A percentile compares a stretch with the other conserved stretches of the same genome.
phyloP scores from a whole-genome alignment of 2,797 vertebrate species.

The Pipistrellus pipistrellus region DNA sequence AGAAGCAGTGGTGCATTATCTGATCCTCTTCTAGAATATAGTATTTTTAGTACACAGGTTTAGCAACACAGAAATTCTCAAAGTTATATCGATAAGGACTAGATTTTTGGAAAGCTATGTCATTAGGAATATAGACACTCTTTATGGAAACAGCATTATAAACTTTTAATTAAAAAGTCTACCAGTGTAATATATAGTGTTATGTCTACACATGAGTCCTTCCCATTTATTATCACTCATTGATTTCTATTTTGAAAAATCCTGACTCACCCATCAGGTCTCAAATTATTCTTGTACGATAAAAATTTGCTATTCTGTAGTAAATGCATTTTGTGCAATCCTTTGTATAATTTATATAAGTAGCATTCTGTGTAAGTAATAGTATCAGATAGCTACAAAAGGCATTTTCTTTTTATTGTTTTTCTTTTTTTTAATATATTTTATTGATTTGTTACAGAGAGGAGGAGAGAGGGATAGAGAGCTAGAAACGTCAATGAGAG shows the following conservation, averaged over 20 bases:
- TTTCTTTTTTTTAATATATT: neutral
- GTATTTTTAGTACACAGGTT: neutral
- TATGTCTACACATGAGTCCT: neutral
- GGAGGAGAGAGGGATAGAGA: too few relatives aligned
- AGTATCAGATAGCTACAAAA: neutral
- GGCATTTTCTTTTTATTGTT: neutral
- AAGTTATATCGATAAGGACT: neutral
- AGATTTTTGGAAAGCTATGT: neutral
- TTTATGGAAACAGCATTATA: neutral
- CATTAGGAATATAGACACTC: neutral
- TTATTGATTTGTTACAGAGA: too few relatives aligned
- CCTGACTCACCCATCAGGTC: neutral
- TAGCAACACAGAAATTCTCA: neutral
- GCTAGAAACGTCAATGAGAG: too few relatives aligned
- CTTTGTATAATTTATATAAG: neutral
- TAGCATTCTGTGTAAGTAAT: neutral
- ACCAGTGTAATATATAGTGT: neutral
- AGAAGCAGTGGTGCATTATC: neutral
- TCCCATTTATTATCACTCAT: neutral
- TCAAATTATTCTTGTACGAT: neutral
- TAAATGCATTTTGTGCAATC: neutral
- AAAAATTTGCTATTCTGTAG: constrained; percentile 1
- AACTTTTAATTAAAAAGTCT: constrained; percentile 14
- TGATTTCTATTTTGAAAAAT: neutral
- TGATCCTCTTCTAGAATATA: neutral